These are phyloP conservation scores for Ciona savignyi DNA, from an alignment of 23 tunicate genomes.

Conservation along the genomic window DNA sequence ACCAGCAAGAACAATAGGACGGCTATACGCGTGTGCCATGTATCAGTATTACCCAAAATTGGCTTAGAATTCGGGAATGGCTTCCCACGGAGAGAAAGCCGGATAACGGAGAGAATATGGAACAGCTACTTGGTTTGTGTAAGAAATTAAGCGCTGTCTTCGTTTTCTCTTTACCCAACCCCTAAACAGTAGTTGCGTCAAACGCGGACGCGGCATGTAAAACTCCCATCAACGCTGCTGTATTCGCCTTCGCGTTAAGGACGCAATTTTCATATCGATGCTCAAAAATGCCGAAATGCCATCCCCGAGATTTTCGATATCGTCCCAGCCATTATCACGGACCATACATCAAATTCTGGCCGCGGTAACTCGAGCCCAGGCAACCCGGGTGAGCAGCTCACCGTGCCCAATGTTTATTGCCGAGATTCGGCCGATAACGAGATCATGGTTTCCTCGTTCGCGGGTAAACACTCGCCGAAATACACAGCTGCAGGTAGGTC, in stretches of 20 bases:
- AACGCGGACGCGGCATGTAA: no score
- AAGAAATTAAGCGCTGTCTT: conserved; percentile 1
- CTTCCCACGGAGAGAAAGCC: conserved; percentile 12
- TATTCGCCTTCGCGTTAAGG: no score
- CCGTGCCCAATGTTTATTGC: conserved; percentile 26
- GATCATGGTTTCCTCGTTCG: conserved; percentile 14
- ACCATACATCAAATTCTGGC: conserved; percentile 5
- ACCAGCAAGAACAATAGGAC: conserved; percentile 3
- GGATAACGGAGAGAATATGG: conserved; percentile 10
- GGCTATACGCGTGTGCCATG: not conserved
- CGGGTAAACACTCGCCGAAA: conserved; percentile 3
- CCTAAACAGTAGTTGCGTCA: no score
- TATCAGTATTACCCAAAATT: not conserved
- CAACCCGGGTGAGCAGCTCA: not conserved
- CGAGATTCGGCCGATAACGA: conserved; percentile 20
- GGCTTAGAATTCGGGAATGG: conserved; percentile 5
- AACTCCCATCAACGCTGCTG: no score
- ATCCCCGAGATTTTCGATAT: not conserved
- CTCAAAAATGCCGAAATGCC: not conserved
- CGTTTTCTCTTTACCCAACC: conserved; percentile 13
- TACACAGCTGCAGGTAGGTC: conserved; percentile 35
- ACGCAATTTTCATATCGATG: not conserved
- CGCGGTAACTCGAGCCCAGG: not conserved
- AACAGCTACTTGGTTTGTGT: conserved; percentile 12
- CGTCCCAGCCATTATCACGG: not conserved